These are phyloP conservation scores for Tragelaphus strepsiceros DNA, from an alignment of 2,113 vertebrate genomes.

Conservation along the genomic window DNA sequence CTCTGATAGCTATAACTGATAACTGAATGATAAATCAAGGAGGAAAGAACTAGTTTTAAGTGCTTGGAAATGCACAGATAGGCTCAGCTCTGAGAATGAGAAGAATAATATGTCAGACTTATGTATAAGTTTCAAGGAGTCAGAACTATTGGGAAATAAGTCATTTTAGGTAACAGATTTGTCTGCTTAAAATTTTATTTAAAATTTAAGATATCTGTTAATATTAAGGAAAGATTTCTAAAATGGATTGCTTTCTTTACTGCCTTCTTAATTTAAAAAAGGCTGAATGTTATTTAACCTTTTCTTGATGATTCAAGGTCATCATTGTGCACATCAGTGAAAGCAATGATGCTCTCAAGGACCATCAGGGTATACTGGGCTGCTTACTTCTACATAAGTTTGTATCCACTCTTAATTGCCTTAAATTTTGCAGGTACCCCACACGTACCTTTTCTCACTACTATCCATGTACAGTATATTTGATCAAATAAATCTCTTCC, in stretches of 20 bases:
- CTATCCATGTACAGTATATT: background rate
- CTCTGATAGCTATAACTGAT: background rate
- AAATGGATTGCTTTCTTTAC: constrained; percentile 10
- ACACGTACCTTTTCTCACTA: background rate
- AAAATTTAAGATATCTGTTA: constrained; percentile 32
- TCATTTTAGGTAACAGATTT: background rate
- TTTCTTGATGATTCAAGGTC: constrained; percentile 22
- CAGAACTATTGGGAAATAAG: background rate
- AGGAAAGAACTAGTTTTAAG: background rate
- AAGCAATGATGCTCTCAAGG: background rate
- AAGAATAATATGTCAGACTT: background rate
- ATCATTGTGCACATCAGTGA: background rate
- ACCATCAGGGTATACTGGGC: background rate
- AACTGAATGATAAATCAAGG: background rate
- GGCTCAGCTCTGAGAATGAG: background rate
- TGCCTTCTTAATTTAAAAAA: constrained; percentile 29
- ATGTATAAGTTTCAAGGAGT: background rate
- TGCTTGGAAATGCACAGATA: background rate
- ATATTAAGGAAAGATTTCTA: constrained; percentile 41
- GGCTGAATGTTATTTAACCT: constrained; percentile 17
- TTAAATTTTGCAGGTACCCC: background rate
- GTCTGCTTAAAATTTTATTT: constrained; percentile 9
- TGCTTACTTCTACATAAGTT: background rate
- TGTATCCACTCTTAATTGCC: background rate
- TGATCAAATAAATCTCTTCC: background rate